Base-by-base conservation (phyloP, 2,113 vertebrate genomes). In the Oryzias celebensis region DNA sequence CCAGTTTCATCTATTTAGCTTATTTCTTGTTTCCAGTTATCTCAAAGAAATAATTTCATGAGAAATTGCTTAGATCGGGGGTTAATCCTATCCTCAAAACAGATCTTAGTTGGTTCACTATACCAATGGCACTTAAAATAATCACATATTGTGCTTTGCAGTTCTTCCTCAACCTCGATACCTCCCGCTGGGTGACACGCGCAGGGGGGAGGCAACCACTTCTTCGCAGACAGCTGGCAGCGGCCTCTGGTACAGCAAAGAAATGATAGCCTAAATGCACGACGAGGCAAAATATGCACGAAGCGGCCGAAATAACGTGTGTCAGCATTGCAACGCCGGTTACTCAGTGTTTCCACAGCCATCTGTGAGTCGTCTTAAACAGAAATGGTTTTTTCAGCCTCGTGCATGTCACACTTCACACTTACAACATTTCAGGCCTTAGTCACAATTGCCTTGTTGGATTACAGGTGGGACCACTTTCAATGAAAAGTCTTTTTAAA, bases 241-340 rank as follows among this genome's bases (percentile, higher is more conserved):
- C 63, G 23, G 56, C 1, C 45, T 36, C 54, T 47, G 52, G 56
- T 10, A 41, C 55, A 45, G 52, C 24, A 58, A 48, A 54, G 53
- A 31, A 53, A 52, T n/a, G 59, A 52, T 16, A 36, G 41, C 43
- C 53, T 71, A 54, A 73, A 62, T 56, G 52, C 53, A 31, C 57
- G 52, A 75, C 20, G 1, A 26, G 62, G 22, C 14, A n/a, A 52
- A 57, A 43, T 2, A 23, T 41, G 31, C 18, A 61, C 15, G 58
- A 0, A 55, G 23, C 54, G 48, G 45, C 31, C 23, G 50, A 44
- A 69, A 52, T 28, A 70, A 51, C 1, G 12, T 36, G 36, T 36
- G 36, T 36, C 36, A 36, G 36, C 36, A 36, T 36, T 36, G 36
- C 36, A 36, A 36, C 36, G 36, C 36, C 12, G 36, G 36, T 36